A percentile compares a stretch with the other conserved stretches of the same genome.
Evolutionary conservation across 2,797 vertebrate species (phyloP).

Genomic region (Poeciliopsis paucimaculata): DNA sequence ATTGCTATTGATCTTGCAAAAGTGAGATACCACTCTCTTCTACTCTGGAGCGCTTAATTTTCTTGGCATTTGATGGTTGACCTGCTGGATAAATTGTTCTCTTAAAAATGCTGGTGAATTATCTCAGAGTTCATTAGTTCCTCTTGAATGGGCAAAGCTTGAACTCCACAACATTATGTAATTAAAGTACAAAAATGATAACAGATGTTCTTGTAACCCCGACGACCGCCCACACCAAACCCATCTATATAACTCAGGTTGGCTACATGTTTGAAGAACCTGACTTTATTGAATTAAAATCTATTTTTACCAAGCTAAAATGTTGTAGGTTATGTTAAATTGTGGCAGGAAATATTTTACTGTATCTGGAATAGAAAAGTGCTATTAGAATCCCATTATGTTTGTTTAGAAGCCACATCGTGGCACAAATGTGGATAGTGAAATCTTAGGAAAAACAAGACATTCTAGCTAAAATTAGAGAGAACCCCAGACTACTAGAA

Average conservation of each 20-base stretch:
- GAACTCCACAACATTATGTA: constrained; percentile 63
- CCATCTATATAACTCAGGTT: constrained; percentile 32
- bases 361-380: constrained; percentile 48
- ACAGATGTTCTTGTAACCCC: constrained; percentile 65
- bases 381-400: constrained; percentile 42
- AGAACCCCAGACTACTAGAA: constrained; percentile 24
- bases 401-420: constrained; percentile 41
- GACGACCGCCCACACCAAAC: constrained; percentile 10
- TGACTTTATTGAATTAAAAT: constrained; percentile 22
- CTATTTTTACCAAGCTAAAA: constrained; percentile 32
- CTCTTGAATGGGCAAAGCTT: constrained; percentile 49
- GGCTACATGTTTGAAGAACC: constrained; percentile 28
- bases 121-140: constrained; percentile 58
- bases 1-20: constrained; percentile 21
- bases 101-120: constrained; percentile 53
- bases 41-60: constrained; percentile 50
- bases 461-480: constrained; percentile 41
- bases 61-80: constrained; percentile 74
- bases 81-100: constrained; percentile 67
- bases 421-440: constrained; percentile 49
- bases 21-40: constrained; percentile 26
- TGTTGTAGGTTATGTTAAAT: constrained; percentile 30
- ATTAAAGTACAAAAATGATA: constrained; percentile 71
- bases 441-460: constrained; percentile 54
- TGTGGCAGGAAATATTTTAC: constrained; percentile 29